Base-by-base conservation (phyloP, 2,797 vertebrate genomes). In the Crenichthys baileyi region DNA sequence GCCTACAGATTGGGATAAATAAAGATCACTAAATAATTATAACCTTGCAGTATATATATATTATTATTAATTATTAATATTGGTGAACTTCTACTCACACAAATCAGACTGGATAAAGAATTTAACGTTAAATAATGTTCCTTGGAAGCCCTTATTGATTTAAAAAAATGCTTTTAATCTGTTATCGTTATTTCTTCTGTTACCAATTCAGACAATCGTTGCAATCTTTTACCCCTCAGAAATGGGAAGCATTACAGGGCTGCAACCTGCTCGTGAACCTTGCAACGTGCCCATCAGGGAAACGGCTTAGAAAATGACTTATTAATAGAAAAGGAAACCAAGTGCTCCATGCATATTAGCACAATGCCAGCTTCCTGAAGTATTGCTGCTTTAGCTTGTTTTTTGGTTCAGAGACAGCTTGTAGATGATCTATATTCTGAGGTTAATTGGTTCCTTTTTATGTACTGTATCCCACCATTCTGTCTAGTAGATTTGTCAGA, bases 321-420 rank as follows among this genome's bases (percentile, higher is more conserved):
- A 68, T 68, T 68, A 39, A 68, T 68, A n/a, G 39, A 44, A 39
- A 44, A 39, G 39, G 36, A 68, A 9, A 39, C 39, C 20, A 22
- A 44, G 65, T 44, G 65, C 65, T 68, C 24, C 65, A 68, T 68
- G 65, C 22, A 68, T 68, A 44, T 68, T 68, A 68, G 9, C 20
- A 68, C 11, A 20, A n/a, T 2, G 63, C 63, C 9, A 36, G 9
- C 39, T 68, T 44, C 65, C 65, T 44, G 65, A 36, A 39, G 39
- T 24, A 36, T 13, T 24, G 39, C 18, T 24, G 63, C 63, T 67
- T 39, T 24, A 67, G 63, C 36, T 67, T 20, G 6, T 20, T 41
- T 67, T 41, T 9, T 24, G 22, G 22, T 13, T 68, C 65, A 44
- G 65, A 24, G 12, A 5, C 65, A n/a, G 65, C 22, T 22, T 68